Conservation (phyloP, 2,888 invertebrate genomes). For the Miltochrista miniata region DNA sequence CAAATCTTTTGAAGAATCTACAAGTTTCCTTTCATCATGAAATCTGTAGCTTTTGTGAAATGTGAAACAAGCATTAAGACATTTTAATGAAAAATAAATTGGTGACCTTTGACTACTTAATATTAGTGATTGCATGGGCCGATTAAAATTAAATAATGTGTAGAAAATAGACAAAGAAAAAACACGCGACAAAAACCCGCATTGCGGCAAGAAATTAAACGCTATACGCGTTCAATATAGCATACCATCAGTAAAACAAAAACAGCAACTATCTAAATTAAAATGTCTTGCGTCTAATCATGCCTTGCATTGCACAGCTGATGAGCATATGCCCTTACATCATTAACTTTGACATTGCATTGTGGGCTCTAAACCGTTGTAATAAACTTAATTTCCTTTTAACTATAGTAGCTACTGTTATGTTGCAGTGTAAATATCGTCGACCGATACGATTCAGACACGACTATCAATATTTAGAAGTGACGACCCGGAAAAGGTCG, state of each 20-base stretch:
- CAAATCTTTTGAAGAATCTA: too few relatives aligned
- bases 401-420: conserved; percentile 8
- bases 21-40: too few relatives aligned
- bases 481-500: too few relatives aligned
- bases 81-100: too few relatives aligned
- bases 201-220: too few relatives aligned
- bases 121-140: too few relatives aligned
- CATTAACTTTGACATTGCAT: conserved; percentile 27
- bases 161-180: too few relatives aligned
- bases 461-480: background rate
- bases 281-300: conserved; percentile 24
- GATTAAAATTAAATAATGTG: too few relatives aligned
- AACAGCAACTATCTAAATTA: conserved; percentile 4
- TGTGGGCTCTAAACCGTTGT: conserved; percentile 24
- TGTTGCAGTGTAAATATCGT: background rate
- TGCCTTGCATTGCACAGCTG: conserved; percentile 3
- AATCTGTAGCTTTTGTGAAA: too few relatives aligned
- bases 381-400: conserved; percentile 25
- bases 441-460: conserved; percentile 1
- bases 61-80: too few relatives aligned
- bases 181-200: too few relatives aligned
- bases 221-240: background rate
- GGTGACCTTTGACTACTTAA: too few relatives aligned
- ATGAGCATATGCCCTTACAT: conserved; percentile 13
- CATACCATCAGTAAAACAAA: background rate